Base-by-base conservation (phyloP, 2,888 invertebrate genomes). In the Scotopteryx bipunctaria region DNA sequence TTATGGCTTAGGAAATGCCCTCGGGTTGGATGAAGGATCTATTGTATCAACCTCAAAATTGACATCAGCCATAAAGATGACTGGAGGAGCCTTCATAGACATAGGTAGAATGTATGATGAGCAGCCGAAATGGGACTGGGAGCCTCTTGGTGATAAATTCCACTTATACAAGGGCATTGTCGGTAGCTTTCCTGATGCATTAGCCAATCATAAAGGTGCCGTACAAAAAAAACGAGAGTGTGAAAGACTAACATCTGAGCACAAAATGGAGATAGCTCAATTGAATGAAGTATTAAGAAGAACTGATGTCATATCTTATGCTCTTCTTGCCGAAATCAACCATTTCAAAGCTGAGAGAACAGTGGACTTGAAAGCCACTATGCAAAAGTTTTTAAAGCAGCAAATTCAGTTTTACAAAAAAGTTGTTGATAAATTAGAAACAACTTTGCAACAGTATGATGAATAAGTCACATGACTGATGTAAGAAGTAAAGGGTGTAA, bases 81-180 rank as follows among this genome's bases (percentile, higher is more conserved):
- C 98, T 0, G 98, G 98, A 5, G 95, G 96, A 32, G 94, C 96
- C 1, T 98, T 97, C 80, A 95, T 96, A 69, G 94, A 95, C 50
- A 97, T 99, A 61, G 98, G 97, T 0, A 94, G 94, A 73, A 91
- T 98, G 78, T 97, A 95, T 81, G 97, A 97, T 61, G 97, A 98
- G 48, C 98, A 98, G 78, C 95, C 97, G 0, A 96, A 95, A 76
- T 92, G 93, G 47, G 98, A 98, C 81, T 97, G 96, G 95, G 96
- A 97, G 67, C 97, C 97, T 0, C 91, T 99, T 17, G 94, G 95
- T 33, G 98, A 99, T 81, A 95, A 96, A 66, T 92, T 99, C 61
- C 97, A 97, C 76, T 94, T 99, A 65, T 99, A 99, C 88, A 96
- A 97, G 81, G 99, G 99, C 43, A 94, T 99, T 45, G 94, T 99